phyloP scores from a whole-genome alignment of 2,797 vertebrate species.

The Catharus ustulatus region DNA sequence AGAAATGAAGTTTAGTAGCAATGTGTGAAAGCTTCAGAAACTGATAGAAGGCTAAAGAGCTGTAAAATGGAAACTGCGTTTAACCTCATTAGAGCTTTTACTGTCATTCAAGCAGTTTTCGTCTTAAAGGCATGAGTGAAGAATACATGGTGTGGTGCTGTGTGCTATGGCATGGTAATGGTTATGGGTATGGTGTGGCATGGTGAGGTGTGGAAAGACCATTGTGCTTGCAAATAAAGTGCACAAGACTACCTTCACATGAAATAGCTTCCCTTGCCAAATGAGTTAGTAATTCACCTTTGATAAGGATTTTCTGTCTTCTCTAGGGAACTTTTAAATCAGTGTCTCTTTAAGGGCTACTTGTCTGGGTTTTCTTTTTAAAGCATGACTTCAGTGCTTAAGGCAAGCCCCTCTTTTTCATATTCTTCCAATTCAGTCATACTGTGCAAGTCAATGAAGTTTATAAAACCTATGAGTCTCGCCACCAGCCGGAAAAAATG shows the following conservation, averaged over 20 bases:
- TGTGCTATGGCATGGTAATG: accelerated
- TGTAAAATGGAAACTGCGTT: not conserved
- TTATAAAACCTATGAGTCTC: not conserved
- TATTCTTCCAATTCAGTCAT: not conserved
- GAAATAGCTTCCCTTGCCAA: not conserved
- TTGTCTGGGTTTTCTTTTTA: not conserved
- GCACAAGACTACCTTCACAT: not conserved
- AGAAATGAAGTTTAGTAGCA: not conserved
- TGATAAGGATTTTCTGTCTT: not conserved
- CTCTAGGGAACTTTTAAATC: not conserved
- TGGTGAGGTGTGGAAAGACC: not conserved
- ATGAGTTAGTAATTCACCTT: not conserved
- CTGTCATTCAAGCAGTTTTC: not conserved
- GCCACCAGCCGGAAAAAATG: not conserved
- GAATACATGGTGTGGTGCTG: too few species aligned
- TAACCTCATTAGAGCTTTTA: not conserved
- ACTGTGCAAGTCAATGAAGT: not conserved
- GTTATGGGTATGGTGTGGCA: accelerated
- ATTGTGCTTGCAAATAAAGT: not conserved
- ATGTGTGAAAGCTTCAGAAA: not conserved
- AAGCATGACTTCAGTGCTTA: not conserved
- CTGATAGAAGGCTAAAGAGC: not conserved
- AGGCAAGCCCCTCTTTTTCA: not conserved
- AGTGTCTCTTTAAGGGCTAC: not conserved
- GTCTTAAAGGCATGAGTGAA: not conserved